Evolutionary conservation across 2,888 invertebrate genomes (phyloP).

Genomic region (Cyclophora punctaria): DNA sequence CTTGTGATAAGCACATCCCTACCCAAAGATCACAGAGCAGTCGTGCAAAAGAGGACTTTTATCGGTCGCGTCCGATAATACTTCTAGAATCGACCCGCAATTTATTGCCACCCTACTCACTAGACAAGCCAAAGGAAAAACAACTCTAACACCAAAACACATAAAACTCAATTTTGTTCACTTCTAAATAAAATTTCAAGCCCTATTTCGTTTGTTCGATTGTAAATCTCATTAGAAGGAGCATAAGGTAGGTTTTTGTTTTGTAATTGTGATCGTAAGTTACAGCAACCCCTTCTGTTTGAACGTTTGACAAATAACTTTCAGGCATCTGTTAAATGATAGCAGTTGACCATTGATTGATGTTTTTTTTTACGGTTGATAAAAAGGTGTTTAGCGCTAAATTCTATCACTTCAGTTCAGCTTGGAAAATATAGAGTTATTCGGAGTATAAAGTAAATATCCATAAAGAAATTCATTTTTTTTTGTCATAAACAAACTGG

Average conservation of each 20-base stretch:
- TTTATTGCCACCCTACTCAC: constrained; percentile 57
- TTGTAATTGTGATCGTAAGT: background rate
- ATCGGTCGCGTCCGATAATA: constrained; percentile 62
- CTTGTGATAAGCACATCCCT: background rate
- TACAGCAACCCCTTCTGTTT: constrained; percentile 23
- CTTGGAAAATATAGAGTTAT: too few species aligned
- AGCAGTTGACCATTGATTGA: constrained; percentile 29
- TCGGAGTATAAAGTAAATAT: too few species aligned
- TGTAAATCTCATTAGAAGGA: constrained; percentile 5
- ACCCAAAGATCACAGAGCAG: constrained; percentile 46
- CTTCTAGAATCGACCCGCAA: constrained; percentile 56
- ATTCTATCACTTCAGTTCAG: too few species aligned
- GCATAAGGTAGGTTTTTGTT: constrained; percentile 10
- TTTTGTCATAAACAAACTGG: too few species aligned
- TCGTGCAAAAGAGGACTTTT: constrained; percentile 62
- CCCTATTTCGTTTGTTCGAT: constrained; percentile 11
- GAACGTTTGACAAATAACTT: constrained; percentile 36
- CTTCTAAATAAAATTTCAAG: constrained; percentile 8
- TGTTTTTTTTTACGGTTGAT: constrained; percentile 24
- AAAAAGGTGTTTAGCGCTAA: background rate
- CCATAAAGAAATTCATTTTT: too few species aligned
- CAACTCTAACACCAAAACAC: constrained; percentile 6
- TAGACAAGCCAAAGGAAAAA: background rate
- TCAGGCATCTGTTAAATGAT: constrained; percentile 25
- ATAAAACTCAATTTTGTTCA: constrained; percentile 4